Evolutionary conservation across 2,888 invertebrate genomes (phyloP).

Genomic region (Trissolcus brochymenae): DNA sequence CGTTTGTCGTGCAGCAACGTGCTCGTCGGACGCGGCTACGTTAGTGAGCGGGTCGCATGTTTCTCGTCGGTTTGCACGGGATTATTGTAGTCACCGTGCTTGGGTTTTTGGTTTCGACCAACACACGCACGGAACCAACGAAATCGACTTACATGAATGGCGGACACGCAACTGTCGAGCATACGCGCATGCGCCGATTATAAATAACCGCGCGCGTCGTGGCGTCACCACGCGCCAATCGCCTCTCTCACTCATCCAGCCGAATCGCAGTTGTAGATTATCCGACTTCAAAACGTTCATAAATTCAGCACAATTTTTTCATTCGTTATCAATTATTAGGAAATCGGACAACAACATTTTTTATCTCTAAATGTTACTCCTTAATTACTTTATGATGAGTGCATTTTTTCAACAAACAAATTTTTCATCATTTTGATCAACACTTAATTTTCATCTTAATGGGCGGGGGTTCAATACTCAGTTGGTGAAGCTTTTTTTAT

Average conservation of each 20-base stretch:
- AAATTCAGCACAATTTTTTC: too few relatives aligned
- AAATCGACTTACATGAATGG: constrained; percentile 75
- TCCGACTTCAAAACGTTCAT: too few relatives aligned
- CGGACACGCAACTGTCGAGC: constrained; percentile 67
- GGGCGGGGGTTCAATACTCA: too few relatives aligned
- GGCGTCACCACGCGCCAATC: constrained; percentile 71
- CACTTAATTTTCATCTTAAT: too few relatives aligned
- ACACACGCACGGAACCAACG: constrained; percentile 65
- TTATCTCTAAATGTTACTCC: too few relatives aligned
- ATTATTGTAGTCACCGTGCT: constrained; percentile 71
- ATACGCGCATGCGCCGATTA: constrained; percentile 69
- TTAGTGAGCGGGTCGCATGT: constrained; percentile 71
- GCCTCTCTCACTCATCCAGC: neutral
- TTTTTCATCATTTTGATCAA: too few relatives aligned
- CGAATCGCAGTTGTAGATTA: neutral
- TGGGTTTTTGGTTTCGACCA: constrained; percentile 57
- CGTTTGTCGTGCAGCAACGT: constrained; percentile 62
- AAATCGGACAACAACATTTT: too few relatives aligned
- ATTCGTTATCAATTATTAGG: too few relatives aligned
- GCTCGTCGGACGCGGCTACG: constrained; percentile 57
- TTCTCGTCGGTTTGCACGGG: constrained; percentile 61
- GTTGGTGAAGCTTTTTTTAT: too few relatives aligned
- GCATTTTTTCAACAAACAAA: too few relatives aligned
- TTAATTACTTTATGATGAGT: too few relatives aligned
- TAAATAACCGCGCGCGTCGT: constrained; percentile 66